Evolutionary conservation across 2,888 invertebrate species (phyloP), one percentile per base, ranked within the genome.

Genomic region (Ectemnius lituratus): DNA sequence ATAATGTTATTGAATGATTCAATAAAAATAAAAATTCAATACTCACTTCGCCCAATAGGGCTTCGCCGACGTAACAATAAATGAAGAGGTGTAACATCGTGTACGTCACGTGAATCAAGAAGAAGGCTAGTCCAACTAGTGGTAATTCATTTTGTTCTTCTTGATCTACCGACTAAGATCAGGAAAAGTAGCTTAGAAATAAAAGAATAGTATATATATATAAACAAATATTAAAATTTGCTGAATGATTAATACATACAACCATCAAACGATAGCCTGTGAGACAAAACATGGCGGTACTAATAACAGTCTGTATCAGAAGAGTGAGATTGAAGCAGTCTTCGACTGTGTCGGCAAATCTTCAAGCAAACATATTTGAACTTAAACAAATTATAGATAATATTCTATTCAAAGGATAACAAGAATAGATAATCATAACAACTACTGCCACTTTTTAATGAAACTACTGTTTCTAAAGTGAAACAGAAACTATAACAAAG

Each of bases 31-130:
- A 46, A n/a, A n/a, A 4, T 16, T 20, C 3, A 20, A 27, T 27
- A 67, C 67, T 68, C 56, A 82, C 82, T 58, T 83, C 59, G 0
- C 62, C 60, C 4, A 68, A 58, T 56, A 86, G 82, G 56, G 46
- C 70, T 57, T 86, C 86, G 14, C 84, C 85, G 0, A 81, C 77
- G 61, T 84, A 86, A 27, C 86, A 86, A 69, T 85, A 82, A 23
- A 80, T 76, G 14, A 82, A 86, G 0, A 86, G 58, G 61, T 85
- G 86, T 16, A 79, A 52, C 64, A 83, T 70, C 11, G 84, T 79
- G 59, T 62, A 52, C 0, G 56, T 23, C 0, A 71, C 70, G 37
- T 82, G 81, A 27, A 71, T 52, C 1, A 66, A 14, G 18, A 73
- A 75, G 20, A 77, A 84, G 20, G 47, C 2, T 13, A 77, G 0